phyloP scores from a whole-genome alignment of 2,797 vertebrate genomes.

The Antennarius maculatus region DNA sequence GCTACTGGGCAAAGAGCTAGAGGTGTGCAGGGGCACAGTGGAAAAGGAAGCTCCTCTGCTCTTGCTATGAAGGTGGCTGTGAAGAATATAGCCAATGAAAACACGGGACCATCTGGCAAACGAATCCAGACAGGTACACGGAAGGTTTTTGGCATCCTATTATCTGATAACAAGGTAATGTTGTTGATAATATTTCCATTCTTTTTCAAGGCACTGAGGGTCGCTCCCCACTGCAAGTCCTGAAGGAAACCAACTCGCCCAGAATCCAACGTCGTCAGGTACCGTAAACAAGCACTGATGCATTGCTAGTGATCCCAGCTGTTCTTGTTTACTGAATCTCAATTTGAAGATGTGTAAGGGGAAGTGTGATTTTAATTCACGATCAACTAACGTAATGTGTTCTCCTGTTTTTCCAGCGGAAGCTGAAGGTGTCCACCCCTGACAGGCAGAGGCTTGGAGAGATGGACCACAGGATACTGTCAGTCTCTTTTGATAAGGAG shows the following conservation, averaged over 20 bases:
- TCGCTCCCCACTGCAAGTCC: slow-evolving; percentile 90
- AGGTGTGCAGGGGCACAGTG: slow-evolving; percentile 58
- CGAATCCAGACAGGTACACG: slow-evolving; percentile 77
- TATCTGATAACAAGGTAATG: background rate
- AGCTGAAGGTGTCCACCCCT: slow-evolving; percentile 77
- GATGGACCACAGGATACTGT: slow-evolving; percentile 70
- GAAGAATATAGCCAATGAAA: slow-evolving; percentile 73
- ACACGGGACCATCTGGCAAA: slow-evolving; percentile 72
- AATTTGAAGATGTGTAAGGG: no score
- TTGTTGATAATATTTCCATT: background rate
- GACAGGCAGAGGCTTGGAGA: slow-evolving; percentile 73
- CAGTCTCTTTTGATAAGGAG: slow-evolving; percentile 78
- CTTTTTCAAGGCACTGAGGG: slow-evolving; percentile 73
- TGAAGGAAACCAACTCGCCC: slow-evolving; percentile 86
- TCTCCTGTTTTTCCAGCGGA: slow-evolving; percentile 62
- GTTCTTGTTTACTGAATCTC: no score
- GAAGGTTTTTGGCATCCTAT: background rate
- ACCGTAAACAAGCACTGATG: background rate
- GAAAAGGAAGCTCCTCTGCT: slow-evolving; percentile 69
- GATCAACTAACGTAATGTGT: background rate
- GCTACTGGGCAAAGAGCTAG: slow-evolving; percentile 67
- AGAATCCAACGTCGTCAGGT: slow-evolving; percentile 74
- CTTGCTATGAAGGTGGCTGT: slow-evolving; percentile 64
- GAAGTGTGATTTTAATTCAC: background rate
- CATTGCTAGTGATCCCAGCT: background rate